phyloP scores from a whole-genome alignment of 2,797 vertebrate genomes.

The Peromyscus nudipes region DNA sequence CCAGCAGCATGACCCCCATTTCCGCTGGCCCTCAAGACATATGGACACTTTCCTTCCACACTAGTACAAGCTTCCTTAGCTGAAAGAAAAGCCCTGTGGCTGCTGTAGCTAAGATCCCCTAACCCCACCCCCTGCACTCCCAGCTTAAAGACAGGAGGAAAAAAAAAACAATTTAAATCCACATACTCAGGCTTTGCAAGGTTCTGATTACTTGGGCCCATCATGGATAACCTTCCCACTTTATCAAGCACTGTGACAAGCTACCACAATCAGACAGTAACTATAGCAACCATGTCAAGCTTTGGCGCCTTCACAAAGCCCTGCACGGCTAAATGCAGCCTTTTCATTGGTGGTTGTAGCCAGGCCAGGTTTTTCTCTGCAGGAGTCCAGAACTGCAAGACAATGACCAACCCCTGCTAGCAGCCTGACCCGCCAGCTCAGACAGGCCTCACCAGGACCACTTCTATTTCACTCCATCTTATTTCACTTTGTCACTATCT shows the following conservation, averaged over 20 bases:
- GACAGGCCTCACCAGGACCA: neutral
- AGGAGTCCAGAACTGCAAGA: conserved; percentile 60
- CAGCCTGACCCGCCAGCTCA: conserved; percentile 68
- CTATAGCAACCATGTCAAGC: conserved; percentile 83
- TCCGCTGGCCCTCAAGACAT: neutral
- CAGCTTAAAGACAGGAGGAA: neutral
- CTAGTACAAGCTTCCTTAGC: neutral
- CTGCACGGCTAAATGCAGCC: conserved; percentile 79
- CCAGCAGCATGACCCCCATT: neutral
- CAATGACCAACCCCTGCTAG: conserved; percentile 26
- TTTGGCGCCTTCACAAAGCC: conserved; percentile 76
- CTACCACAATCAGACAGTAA: conserved; percentile 83
- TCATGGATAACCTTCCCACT: conserved; percentile 84
- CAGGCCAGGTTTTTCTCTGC: conserved; percentile 66
- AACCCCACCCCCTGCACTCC: neutral
- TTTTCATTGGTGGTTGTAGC: conserved; percentile 73
- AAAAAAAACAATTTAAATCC: conserved; percentile 42
- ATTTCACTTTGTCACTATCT: conserved; percentile 71
- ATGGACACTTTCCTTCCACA: neutral
- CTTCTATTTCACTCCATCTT: neutral
- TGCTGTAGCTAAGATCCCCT: neutral
- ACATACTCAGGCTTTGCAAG: conserved; percentile 41
- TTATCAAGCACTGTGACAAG: conserved; percentile 82
- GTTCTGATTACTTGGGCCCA: conserved; percentile 80
- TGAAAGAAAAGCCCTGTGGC: neutral